Evolutionary conservation across 1,140 invertebrate genomes (phyloP).

Genomic region (Meloidogyne exigua): DNA sequence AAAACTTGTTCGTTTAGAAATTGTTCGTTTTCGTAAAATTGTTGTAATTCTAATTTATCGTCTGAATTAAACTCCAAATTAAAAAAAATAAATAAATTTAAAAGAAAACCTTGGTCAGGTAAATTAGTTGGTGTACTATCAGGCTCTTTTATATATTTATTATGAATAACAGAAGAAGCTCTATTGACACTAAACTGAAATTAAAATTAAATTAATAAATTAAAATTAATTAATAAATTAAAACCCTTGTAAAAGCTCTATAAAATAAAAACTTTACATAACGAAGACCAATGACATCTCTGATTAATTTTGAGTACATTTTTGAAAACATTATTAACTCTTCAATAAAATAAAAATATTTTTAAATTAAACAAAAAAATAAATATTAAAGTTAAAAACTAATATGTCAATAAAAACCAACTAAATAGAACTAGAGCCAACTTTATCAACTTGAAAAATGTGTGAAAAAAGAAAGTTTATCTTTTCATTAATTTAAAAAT

Average conservation of each 20-base stretch:
- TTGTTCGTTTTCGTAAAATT: not conserved
- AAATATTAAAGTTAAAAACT: too few relatives aligned
- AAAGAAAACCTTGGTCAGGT: not conserved
- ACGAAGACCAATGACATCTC: not conserved
- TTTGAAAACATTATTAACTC: not conserved
- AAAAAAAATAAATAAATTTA: too few relatives aligned
- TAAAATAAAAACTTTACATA: not conserved
- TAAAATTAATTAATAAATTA: too few relatives aligned
- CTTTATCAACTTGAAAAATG: not conserved
- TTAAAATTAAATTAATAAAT: not conserved
- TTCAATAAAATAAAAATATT: not conserved
- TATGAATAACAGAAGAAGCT: not conserved
- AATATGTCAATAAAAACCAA: too few relatives aligned
- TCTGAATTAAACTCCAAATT: not conserved
- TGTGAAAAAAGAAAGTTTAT: slow-evolving; percentile 9
- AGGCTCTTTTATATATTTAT: not conserved
- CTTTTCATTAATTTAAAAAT: slow-evolving; percentile 2
- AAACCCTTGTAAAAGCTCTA: not conserved
- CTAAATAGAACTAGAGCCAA: not conserved
- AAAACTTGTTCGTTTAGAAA: not conserved
- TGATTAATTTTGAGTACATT: not conserved
- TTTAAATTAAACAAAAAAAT: too few relatives aligned
- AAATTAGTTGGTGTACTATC: not conserved
- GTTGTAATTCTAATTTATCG: not conserved
- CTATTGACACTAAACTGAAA: not conserved